Evolutionary conservation across 2,797 vertebrate species (phyloP).

Genomic region (Sparus aurata): DNA sequence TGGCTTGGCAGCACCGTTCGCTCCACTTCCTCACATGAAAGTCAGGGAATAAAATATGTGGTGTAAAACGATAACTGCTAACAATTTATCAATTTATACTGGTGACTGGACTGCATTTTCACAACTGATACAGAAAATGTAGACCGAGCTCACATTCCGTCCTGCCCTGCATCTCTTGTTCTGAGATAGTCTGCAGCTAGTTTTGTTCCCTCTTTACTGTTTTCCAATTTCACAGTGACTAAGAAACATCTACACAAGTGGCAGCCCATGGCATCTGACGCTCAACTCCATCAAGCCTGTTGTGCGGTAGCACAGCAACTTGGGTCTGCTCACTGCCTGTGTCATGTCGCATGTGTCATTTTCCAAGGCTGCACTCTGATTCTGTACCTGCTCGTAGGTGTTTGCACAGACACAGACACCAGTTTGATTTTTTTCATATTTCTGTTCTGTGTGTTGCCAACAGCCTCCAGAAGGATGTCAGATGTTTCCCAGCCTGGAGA

Average conservation of each 20-base stretch:
- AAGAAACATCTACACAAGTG: neutral
- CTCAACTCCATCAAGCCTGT: conserved; percentile 4
- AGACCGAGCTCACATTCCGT: neutral
- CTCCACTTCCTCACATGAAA: no score
- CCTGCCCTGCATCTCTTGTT: neutral
- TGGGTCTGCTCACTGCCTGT: neutral
- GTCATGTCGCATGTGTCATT: neutral
- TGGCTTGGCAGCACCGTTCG: no score
- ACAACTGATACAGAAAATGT: neutral
- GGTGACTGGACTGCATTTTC: no score
- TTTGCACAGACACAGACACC: conserved; percentile 34
- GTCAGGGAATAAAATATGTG: no score
- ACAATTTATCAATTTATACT: no score
- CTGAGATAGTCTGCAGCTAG: neutral
- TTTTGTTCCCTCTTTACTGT: neutral
- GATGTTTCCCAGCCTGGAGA: conserved; percentile 44
- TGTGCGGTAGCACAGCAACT: conserved; percentile 15
- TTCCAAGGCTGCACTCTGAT: conserved; percentile 27
- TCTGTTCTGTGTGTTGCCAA: conserved; percentile 48
- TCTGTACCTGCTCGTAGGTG: conserved; percentile 42
- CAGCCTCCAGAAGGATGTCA: conserved; percentile 40
- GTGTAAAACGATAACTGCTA: no score
- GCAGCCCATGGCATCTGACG: neutral
- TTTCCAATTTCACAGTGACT: neutral
- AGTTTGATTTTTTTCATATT: conserved; percentile 38